Evolutionary conservation across 1,140 invertebrate species (phyloP).

Genomic region (Spodoptera frugiperda): DNA sequence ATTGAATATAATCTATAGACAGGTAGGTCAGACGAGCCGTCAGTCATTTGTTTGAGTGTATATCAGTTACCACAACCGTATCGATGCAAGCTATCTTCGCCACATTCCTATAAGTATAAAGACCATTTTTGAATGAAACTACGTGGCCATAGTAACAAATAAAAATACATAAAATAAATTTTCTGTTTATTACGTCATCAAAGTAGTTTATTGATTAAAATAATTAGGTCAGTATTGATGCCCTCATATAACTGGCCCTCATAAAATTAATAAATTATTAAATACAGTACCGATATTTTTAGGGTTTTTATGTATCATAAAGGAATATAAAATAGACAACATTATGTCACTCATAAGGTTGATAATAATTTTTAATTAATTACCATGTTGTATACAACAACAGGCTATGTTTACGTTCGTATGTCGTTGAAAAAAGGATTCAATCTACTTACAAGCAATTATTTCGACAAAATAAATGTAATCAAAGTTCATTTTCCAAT

Average conservation of each 20-base stretch:
- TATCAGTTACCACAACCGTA: no score
- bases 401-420: no score
- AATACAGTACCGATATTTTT: slow-evolving; percentile 19
- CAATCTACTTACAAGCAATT: no score
- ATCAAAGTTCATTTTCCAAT: background rate
- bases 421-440: no score
- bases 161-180: background rate
- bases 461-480: no score
- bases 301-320: background rate
- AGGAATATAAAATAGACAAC: background rate
- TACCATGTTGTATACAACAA: no score
- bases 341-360: background rate
- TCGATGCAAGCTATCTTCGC: no score
- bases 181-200: background rate
- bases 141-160: no score
- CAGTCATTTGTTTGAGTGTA: no score
- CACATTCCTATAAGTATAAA: no score
- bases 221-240: slow-evolving; percentile 30
- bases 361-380: background rate
- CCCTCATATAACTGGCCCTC: background rate
- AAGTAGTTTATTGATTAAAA: background rate
- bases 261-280: slow-evolving; percentile 30
- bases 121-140: background rate
- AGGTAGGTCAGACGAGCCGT: no score
- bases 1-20: no score